Base-by-base conservation (phyloP, 1,140 invertebrate genomes). In the Papilio xuthus region DNA sequence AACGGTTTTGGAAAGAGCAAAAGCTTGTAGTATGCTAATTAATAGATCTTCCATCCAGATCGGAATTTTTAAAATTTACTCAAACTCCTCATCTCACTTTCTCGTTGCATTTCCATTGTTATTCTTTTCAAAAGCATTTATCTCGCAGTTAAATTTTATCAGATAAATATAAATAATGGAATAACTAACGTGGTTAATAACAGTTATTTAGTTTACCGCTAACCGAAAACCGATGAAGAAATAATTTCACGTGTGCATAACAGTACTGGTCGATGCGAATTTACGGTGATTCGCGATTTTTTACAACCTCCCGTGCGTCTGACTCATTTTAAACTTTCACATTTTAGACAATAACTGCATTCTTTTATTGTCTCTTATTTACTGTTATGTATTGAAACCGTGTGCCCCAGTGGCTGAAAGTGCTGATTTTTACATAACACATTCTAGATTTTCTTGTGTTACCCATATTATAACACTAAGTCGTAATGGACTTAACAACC, bases 321-420 rank as follows among this genome's bases (percentile, higher is more conserved):
- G 82, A 83, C 70, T 83, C 82, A 83, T 44, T 37, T 70, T 32
- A 69, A 63, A 74, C 78, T 83, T 83, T 83, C 82, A 83, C 82
- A 79, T 77, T 82, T 82, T 79, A 81, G 82, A 80, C 81, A 82
- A 76, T 76, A 76, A 76, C 74, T 76, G 74, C 74, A 76, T 63
- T 41, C 32, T 32, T 60, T 76, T 76, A 53, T 76, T 41, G 53
- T 63, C 42, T n/a, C n/a, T n/a, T n/a, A n/a, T n/a, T n/a, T n/a
- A 75, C 73, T 56, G 73, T 60, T 75, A 75, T 73, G 71, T 9
- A 56, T 53, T 56, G 42, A 28, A 23, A 75, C 28, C 20, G 13
- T 42, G n/a, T 23, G 53, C 53, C 53, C 53, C 23, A 56, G n/a
- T 56, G 2, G n/a, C 56, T 0, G 56, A 10, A 10, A 47, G 4